Evolutionary conservation across 2,888 invertebrate species (phyloP).

Genomic region (Drosophila rellima): DNA sequence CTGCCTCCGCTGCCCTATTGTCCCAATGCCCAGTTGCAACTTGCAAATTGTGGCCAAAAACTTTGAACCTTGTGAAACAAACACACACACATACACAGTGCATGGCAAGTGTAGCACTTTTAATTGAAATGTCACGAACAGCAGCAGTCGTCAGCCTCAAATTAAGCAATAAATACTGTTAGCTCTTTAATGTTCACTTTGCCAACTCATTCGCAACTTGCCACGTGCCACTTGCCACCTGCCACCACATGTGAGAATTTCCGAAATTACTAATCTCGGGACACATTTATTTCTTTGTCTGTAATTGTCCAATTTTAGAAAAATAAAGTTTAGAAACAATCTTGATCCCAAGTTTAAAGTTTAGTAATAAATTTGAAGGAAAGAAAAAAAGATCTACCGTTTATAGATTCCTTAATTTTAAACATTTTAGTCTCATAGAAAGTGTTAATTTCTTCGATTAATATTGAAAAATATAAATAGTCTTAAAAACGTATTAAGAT

Average conservation of each 20-base stretch:
- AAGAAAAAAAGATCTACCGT: no score
- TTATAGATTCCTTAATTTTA: no score
- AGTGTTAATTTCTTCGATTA: background rate
- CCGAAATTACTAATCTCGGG: constrained; percentile 4
- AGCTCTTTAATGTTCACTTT: constrained; percentile 16
- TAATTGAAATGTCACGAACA: constrained; percentile 40
- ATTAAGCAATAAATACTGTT: constrained; percentile 17
- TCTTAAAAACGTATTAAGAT: background rate
- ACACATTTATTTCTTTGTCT: constrained; percentile 1
- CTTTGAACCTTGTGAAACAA: background rate
- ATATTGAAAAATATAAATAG: background rate
- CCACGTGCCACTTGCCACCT: constrained; percentile 6
- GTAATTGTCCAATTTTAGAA: no score
- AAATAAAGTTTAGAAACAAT: no score
- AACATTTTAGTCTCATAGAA: no score
- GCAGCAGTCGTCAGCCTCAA: constrained; percentile 21
- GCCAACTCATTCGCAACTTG: constrained; percentile 27
- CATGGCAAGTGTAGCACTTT: constrained; percentile 16
- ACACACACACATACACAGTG: background rate
- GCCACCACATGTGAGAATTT: background rate
- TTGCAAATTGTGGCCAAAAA: constrained; percentile 2
- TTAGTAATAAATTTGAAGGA: no score
- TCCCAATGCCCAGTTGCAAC: background rate
- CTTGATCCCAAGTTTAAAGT: no score
- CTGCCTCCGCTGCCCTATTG: background rate